These are phyloP conservation scores for Oryzias javanicus DNA, from an alignment of 2,113 vertebrate species.

Conservation along the genomic window DNA sequence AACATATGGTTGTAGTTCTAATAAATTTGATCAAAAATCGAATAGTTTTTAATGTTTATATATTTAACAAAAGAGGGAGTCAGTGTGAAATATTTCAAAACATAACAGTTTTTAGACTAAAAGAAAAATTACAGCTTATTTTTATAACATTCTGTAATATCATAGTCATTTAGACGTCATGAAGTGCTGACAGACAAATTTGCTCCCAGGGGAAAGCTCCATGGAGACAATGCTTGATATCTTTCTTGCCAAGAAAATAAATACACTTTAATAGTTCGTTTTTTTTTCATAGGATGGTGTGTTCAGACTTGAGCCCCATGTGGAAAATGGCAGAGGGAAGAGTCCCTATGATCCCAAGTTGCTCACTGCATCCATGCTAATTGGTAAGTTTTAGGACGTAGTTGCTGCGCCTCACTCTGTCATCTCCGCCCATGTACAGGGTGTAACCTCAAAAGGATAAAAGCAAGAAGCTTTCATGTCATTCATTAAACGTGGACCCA, in stretches of 20 bases:
- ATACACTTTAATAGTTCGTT: background rate
- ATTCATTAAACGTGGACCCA: conserved; percentile 43
- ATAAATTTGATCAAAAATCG: too few species aligned
- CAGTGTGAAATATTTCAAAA: background rate
- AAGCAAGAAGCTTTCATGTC: conserved; percentile 33
- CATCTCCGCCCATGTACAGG: conserved; percentile 35
- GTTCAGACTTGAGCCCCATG: conserved; percentile 86
- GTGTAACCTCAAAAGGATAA: conserved; percentile 40
- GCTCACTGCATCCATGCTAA: conserved; percentile 90
- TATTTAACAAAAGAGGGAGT: background rate
- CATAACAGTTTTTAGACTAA: background rate
- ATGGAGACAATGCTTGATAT: background rate
- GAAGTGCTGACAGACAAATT: conserved; percentile 2
- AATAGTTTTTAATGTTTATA: too few species aligned
- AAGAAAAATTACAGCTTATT: background rate
- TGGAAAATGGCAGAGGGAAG: conserved; percentile 95
- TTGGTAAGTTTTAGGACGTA: conserved; percentile 78
- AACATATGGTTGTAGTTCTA: too few species aligned
- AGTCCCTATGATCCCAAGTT: conserved; percentile 97
- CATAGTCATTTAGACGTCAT: background rate
- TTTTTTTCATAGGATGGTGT: conserved; percentile 82
- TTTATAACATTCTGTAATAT: background rate
- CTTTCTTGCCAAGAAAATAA: background rate
- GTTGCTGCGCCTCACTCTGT: conserved; percentile 34
- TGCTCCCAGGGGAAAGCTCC: background rate